Evolutionary conservation across 2,797 vertebrate genomes (phyloP), one percentile per base, ranked within the genome.

Genomic region (Characodon lateralis): DNA sequence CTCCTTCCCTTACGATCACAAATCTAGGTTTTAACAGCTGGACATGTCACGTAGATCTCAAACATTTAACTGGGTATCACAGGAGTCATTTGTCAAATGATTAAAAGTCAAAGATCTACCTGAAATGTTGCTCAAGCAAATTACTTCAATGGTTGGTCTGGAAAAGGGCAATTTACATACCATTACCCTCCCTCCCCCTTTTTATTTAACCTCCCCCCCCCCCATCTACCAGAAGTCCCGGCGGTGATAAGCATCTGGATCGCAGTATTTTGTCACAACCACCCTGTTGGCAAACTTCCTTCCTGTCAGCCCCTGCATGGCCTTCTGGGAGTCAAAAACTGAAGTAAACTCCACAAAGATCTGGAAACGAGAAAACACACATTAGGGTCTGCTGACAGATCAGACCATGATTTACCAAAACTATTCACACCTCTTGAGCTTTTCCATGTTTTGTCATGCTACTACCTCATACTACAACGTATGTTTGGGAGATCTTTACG

Each of bases 211-310:
- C 66, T 72, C 71, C 46, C 66, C 73, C 71, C 46, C 76, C 70
- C 77, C 78, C 86, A 78, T 96, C 96, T 97, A 97, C 97, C 95
- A 97, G 95, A 98, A 98, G 92, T 98, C 97, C 86, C 97, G 95
- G 92, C 97, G 97, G 92, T 98, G 97, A 87, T 98, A 98, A 63
- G 96, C 97, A 71, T 98, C 97, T 69, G 97, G 97, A 94, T 98
- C 97, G 93, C 97, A 98, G 95, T 98, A 98, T 90, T 98, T 98
- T 87, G 97, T 98, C 94, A 98, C 97, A 85, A 98, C 97, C 93
- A 98, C 97, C 89, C 97, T 95, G 95, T 98, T 98, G 88, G 97
- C 97, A 89, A 98, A 98, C 94, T 98, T 98, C 92, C 97, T 96
- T 75, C 97, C 97, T 0, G 97, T 98, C 83, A 98, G 95, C 77